Percentiles rank a stretch among this genome's conserved stretches.
Conservation (phyloP, 1,140 invertebrate genomes). For the Microplitis demolitor region DNA sequence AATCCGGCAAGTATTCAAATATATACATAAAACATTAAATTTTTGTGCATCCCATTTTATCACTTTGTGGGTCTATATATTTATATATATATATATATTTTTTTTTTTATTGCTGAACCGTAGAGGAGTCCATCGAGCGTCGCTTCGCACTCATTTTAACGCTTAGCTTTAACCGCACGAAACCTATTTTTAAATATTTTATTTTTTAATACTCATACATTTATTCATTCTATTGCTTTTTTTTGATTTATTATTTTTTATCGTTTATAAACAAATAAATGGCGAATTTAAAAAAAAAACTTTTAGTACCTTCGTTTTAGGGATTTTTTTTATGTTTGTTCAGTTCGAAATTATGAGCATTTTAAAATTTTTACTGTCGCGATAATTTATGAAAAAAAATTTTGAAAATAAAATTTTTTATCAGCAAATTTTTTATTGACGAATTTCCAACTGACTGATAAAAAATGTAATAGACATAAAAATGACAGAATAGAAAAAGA, state of each 20-base stretch:
- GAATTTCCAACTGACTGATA: too few species aligned
- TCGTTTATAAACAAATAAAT: background rate
- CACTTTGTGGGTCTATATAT: background rate
- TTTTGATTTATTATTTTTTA: background rate
- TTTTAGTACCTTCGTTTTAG: too few species aligned
- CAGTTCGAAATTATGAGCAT: too few species aligned
- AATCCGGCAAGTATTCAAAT: background rate
- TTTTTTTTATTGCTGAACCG: slow-evolving; percentile 4
- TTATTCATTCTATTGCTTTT: background rate
- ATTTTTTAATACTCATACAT: slow-evolving; percentile 1
- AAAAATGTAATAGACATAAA: too few species aligned
- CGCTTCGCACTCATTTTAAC: slow-evolving; percentile 12
- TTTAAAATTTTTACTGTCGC: too few species aligned
- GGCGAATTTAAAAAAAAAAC: too few species aligned
- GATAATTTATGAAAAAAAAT: too few species aligned
- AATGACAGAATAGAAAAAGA: too few species aligned
- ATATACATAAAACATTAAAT: background rate
- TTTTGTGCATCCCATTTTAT: background rate
- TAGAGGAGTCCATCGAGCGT: slow-evolving; percentile 7
- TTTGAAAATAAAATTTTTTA: too few species aligned
- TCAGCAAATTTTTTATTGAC: too few species aligned
- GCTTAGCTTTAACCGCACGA: background rate
- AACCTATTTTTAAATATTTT: background rate
- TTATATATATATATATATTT: background rate
- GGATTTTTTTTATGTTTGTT: too few species aligned